Percentiles rank a stretch among this genome's conserved stretches.
These are phyloP conservation scores for Fistularia tabacaria DNA, from an alignment of 2,797 vertebrate genomes.

Conservation along the genomic window DNA sequence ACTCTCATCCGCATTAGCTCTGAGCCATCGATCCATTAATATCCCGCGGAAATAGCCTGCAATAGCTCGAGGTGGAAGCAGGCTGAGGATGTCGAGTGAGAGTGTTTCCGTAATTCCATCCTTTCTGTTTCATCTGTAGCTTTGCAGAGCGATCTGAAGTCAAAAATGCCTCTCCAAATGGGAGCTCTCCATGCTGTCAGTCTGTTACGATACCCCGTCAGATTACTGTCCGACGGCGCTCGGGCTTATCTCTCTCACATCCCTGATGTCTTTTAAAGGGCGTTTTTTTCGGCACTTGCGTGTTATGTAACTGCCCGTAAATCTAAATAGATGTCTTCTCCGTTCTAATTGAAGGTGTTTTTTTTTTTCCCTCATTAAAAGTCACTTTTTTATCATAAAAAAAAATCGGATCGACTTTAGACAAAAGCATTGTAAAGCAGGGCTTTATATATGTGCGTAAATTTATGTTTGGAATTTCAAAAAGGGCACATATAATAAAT, in stretches of 20 bases:
- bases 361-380: no score
- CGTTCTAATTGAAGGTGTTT: no score
- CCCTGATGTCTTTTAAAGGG: conserved; percentile 7
- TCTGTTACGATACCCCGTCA: conserved; percentile 1
- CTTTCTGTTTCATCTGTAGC: conserved; percentile 22
- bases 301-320: no score
- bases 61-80: conserved; percentile 24
- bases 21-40: conserved; percentile 46
- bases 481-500: no score
- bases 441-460: no score
- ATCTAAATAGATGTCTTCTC: no score
- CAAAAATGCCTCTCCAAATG: conserved; percentile 26
- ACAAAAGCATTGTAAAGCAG: no score
- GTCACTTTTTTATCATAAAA: no score
- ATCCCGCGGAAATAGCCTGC: conserved; percentile 24
- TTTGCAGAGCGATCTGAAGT: conserved; percentile 19
- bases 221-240: conserved; percentile 8
- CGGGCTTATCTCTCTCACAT: conserved; percentile 21
- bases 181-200: conserved; percentile 1
- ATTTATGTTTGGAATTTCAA: no score
- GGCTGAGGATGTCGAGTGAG: conserved; percentile 12
- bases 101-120: conserved; percentile 30
- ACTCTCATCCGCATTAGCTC: conserved; percentile 46
- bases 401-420: no score
- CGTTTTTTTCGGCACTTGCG: background rate